Base-by-base conservation (phyloP, 2,797 vertebrate genomes). In the Podarcis siculus region DNA sequence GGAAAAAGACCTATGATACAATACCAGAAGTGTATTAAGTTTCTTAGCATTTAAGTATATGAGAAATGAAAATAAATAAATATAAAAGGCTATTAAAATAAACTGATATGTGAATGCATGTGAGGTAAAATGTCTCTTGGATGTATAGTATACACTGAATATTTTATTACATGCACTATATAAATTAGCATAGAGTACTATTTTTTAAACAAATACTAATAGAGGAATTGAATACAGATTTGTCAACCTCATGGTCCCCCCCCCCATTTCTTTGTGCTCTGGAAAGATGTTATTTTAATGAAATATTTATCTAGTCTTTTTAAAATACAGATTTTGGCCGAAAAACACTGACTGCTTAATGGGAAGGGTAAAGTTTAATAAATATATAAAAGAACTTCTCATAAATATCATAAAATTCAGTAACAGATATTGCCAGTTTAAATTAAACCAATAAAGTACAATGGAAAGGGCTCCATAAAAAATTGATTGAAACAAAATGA, bases 231-330 rank as follows among this genome's bases (percentile, higher is more conserved):
- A 55, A 55, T 69, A 30, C 79, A 83, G 49, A 84, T 82, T 77
- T 67, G 42, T 55, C 23, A 23, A 79, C 13, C 82, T 42, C 49
- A 77, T 35, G 55, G 64, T 45, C 49, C 49, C 49, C 49, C 49
- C 13, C 49, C 12, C 17, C 7, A 91, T 67, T 89, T 4, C 42
- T n/a, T 88, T 89, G 86, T 89, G n/a, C 27, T 72, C 35, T 61
- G 13, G 32, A 87, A 92, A 94, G 89, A 80, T 82, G 2, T 78
- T 85, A 71, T 91, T 95, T 92, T 85, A 91, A 91, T 92, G 30
- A 90, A 92, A 85, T 91, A 90, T 85, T 89, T 90, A 87, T 89
- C 69, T 87, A 83, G 1, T 55, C 3, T 92, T 94, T 93, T 79
- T 82, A 37, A 79, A 71, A 45, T 84, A 77, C 49, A 90, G 84